Evolutionary conservation across 2,888 invertebrate species (phyloP).

Genomic region (Adelognathus sp.): DNA sequence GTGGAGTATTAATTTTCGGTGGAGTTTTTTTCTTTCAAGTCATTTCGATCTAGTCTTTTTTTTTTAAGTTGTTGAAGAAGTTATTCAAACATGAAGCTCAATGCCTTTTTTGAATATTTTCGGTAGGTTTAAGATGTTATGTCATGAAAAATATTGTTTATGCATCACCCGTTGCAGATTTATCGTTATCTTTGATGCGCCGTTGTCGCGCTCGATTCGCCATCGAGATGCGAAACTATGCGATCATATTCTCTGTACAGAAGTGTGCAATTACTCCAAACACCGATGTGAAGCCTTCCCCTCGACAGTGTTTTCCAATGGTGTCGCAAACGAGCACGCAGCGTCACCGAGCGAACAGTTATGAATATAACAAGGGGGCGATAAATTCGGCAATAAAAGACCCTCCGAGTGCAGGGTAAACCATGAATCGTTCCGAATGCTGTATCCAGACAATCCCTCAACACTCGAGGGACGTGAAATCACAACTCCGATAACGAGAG

Average conservation of each 20-base stretch:
- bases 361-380: conserved; percentile 54
- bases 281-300: neutral
- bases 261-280: conserved; percentile 10
- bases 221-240: neutral
- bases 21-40: too few species aligned
- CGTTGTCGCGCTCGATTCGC: neutral
- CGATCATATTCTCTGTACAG: neutral
- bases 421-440: conserved; percentile 50
- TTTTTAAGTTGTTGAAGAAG: too few species aligned
- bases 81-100: too few species aligned
- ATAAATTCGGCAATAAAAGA: conserved; percentile 60
- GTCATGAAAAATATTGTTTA: neutral
- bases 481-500: neutral
- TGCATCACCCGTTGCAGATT: neutral
- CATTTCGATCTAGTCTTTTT: too few species aligned
- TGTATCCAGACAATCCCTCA: neutral
- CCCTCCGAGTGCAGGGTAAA: conserved; percentile 42
- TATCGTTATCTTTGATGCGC: neutral
- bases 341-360: conserved; percentile 23
- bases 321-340: conserved; percentile 13
- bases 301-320: neutral
- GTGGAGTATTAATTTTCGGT: too few species aligned
- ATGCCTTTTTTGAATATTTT: too few species aligned
- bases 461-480: neutral
- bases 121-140: too few species aligned